Conservation (phyloP, 2,888 invertebrate species). For the Melangyna quadrimaculata region DNA sequence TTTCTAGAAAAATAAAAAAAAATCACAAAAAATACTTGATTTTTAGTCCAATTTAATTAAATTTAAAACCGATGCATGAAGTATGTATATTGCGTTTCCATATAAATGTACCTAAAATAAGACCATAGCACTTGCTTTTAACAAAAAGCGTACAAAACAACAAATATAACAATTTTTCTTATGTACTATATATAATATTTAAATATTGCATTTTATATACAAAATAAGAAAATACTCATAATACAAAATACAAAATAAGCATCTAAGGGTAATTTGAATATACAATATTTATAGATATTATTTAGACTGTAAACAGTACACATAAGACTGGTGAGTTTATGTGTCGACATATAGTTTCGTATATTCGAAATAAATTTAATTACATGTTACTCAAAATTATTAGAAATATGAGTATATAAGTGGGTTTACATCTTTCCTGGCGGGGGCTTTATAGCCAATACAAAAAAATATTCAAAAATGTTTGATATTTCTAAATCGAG, state of each 20-base stretch:
- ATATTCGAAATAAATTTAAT: neutral
- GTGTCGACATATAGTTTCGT: neutral
- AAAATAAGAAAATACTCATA: conserved; percentile 57
- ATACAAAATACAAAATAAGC: conserved; percentile 56
- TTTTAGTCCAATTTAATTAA: conserved; percentile 33
- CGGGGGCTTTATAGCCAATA: too few species aligned
- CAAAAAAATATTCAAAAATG: too few species aligned
- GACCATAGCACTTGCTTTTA: conserved; percentile 18
- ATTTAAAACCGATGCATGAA: conserved; percentile 36
- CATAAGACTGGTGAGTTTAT: neutral
- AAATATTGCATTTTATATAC: conserved; percentile 54
- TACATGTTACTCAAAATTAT: too few species aligned
- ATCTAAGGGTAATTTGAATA: conserved; percentile 52
- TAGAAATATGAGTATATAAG: too few species aligned
- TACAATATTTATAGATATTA: conserved; percentile 21
- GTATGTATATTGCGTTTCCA: neutral
- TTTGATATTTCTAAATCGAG: too few species aligned
- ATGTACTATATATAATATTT: conserved; percentile 58
- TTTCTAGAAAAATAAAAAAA: conserved; percentile 76
- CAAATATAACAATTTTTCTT: conserved; percentile 27
- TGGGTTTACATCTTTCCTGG: too few species aligned
- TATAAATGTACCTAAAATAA: neutral
- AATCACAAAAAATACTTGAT: conserved; percentile 43
- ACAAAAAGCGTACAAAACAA: conserved; percentile 4
- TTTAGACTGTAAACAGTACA: neutral